A percentile compares a stretch with the other conserved stretches of the same genome.
phyloP scores from a whole-genome alignment of 2,797 vertebrate genomes.

The Cossypha heuglini region DNA sequence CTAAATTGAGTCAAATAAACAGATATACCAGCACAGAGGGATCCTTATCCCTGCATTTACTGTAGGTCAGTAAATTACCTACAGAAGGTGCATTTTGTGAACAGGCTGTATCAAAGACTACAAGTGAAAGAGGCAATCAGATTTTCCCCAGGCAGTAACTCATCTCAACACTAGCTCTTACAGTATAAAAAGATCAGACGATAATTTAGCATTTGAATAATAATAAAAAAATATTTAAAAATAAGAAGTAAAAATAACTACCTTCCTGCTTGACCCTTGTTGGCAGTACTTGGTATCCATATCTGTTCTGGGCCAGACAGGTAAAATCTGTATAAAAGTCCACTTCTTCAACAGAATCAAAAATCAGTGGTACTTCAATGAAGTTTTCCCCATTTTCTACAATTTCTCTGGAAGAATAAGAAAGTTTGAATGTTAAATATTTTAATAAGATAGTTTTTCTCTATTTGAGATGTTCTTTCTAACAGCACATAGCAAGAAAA shows the following conservation, averaged over 20 bases:
- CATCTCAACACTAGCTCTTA: not conserved
- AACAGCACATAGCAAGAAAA: not conserved
- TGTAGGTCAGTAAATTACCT: not conserved
- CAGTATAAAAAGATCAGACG: not conserved
- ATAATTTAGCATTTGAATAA: not conserved
- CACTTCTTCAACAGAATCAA: constrained; percentile 76
- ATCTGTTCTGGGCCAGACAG: constrained; percentile 78
- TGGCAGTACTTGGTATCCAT: constrained; percentile 67
- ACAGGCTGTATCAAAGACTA: not conserved
- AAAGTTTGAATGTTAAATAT: not conserved
- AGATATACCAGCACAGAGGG: not conserved
- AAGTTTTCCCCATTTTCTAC: constrained; percentile 76
- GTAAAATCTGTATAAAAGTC: constrained; percentile 81
- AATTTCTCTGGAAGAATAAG: constrained; percentile 76
- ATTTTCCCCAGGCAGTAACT: not conserved
- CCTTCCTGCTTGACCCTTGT: constrained; percentile 81
- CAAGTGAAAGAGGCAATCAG: not conserved
- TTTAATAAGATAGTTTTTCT: not conserved
- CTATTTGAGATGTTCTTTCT: not conserved
- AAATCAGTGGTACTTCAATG: constrained; percentile 79
- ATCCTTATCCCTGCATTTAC: not conserved
- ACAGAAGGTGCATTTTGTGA: not conserved
- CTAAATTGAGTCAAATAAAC: not conserved
- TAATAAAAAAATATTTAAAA: not conserved
- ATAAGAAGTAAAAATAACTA: constrained; percentile 41